These are phyloP conservation scores for Platichthys flesus DNA, from an alignment of 2,113 vertebrate genomes.

Conservation along the genomic window DNA sequence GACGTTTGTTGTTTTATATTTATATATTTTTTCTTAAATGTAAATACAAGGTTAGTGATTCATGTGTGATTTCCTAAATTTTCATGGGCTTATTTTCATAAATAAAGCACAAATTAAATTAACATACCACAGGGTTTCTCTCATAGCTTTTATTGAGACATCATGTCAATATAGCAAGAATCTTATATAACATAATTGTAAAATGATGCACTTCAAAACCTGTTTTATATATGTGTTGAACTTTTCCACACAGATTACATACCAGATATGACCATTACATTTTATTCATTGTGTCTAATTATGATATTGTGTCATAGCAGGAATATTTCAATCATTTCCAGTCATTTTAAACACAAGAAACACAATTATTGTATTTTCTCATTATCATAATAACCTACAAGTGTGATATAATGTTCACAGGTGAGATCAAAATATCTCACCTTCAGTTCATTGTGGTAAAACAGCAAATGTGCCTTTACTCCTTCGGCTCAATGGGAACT, in stretches of 20 bases:
- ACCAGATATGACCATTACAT: background rate
- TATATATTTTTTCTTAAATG: background rate
- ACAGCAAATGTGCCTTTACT: slow-evolving; percentile 8
- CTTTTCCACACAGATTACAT: background rate
- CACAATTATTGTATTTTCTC: background rate
- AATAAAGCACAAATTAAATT: too few species aligned
- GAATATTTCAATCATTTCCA: background rate
- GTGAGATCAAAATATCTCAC: slow-evolving; percentile 13
- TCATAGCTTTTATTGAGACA: slow-evolving; percentile 2
- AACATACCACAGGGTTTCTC: background rate
- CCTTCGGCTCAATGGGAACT: slow-evolving; percentile 67
- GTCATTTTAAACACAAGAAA: background rate
- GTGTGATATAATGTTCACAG: background rate
- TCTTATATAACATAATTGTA: background rate
- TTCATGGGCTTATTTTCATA: too few species aligned
- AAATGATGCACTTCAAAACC: background rate
- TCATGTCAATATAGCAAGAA: background rate
- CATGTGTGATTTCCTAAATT: too few species aligned
- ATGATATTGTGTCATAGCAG: background rate
- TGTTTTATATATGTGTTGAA: background rate
- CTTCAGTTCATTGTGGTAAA: background rate
- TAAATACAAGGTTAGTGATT: background rate
- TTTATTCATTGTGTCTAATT: background rate
- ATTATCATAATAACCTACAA: background rate
- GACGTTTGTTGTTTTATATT: background rate